Base-by-base conservation (phyloP, 2,113 vertebrate genomes). In the Silurus meridionalis region DNA sequence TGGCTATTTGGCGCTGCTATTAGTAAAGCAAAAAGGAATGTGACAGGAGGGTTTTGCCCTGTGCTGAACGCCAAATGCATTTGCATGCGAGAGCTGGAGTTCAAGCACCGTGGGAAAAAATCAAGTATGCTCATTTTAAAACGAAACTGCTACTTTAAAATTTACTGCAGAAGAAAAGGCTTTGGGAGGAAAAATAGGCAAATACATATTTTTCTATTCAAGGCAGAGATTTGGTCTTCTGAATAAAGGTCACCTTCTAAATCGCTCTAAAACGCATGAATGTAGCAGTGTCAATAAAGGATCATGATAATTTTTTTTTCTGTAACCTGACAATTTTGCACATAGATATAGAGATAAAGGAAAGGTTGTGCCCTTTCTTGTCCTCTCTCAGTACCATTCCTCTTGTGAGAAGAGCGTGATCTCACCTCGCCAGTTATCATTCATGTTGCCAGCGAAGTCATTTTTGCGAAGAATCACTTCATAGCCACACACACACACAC, bases 41-140 rank as follows among this genome's bases (percentile, higher is more conserved):
- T 75, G 75, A 89, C 81, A 88, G 82, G 77, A 83, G 61, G 64
- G 74, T 60, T 82, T 80, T 85, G 55, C 37, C 84, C 71, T 14
- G 55, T 53, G 74, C 71, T 82, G 87, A 88, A 79, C 55, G 71
- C 85, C 86, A 87, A 85, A 85, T 57, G 72, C 74, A 79, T 83
- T 83, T 53, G 53, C 69, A 69, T 63, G 1, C 83, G 75, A 69
- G 37, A 69, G 71, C 61, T 83, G 66, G 79, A 85, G 57, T 83
- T 87, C 55, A 85, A 85, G 83, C 55, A 74, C 67, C 23, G 11
- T 58, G 53, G 63, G 64, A 84, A 82, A 82, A 64, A 64, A 84
- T 48, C n/a, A 19, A 71, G 46, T 74, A 74, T 74, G 48, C 46
- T 52, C 8, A 50, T 50, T 74, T 75, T 52, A 13, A 75, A 75